phyloP scores from a whole-genome alignment of 2,888 invertebrate species.

The Microctonus aethiopoides region DNA sequence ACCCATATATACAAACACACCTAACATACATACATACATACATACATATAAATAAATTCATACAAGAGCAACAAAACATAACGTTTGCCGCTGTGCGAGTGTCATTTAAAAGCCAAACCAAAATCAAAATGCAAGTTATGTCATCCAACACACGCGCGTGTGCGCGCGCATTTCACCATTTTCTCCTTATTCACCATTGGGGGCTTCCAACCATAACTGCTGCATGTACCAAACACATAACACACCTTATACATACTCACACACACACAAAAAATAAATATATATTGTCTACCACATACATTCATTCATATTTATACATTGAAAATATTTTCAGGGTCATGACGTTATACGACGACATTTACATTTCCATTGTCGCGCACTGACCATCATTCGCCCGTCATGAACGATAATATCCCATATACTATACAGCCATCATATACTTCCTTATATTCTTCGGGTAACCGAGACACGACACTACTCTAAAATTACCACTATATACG shows the following conservation, averaged over 20 bases:
- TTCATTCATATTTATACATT: background rate
- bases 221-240: too few species aligned
- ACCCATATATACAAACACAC: too few species aligned
- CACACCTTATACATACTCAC: background rate
- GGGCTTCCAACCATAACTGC: background rate
- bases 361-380: constrained; percentile 6
- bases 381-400: constrained; percentile 5
- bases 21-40: background rate
- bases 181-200: background rate
- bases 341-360: background rate
- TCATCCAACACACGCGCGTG: background rate
- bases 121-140: constrained; percentile 8
- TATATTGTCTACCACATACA: too few species aligned
- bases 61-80: background rate
- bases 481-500: background rate
- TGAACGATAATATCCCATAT: background rate
- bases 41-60: background rate
- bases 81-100: background rate
- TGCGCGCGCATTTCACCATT: background rate
- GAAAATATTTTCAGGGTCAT: constrained; percentile 13
- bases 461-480: background rate
- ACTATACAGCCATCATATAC: background rate
- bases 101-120: background rate
- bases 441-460: constrained; percentile 11
- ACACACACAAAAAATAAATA: too few species aligned